Conservation (phyloP, 2,888 invertebrate species). For the Pachymerium ferrugineum region DNA sequence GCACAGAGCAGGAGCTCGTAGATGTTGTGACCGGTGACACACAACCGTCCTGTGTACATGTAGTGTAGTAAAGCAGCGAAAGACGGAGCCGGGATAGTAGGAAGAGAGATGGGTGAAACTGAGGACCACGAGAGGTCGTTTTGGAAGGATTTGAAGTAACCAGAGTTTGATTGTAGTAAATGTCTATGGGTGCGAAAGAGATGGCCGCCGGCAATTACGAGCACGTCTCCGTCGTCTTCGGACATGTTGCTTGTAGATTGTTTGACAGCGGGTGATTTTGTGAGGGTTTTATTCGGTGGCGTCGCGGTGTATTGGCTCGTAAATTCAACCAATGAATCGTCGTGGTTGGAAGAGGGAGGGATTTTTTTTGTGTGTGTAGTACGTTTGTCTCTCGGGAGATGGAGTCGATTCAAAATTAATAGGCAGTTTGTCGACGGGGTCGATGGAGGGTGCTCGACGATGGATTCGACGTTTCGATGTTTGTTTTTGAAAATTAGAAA, state of each 20-base stretch:
- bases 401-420: slow-evolving; percentile 28
- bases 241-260: no score
- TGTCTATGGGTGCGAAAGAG: slow-evolving; percentile 61
- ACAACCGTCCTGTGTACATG: slow-evolving; percentile 69
- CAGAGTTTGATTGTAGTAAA: slow-evolving; percentile 63
- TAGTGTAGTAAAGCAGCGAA: slow-evolving; percentile 65
- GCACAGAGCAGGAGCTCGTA: slow-evolving; percentile 60
- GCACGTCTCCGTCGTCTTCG: slow-evolving; percentile 50
- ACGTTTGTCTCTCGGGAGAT: slow-evolving; percentile 17
- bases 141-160: slow-evolving; percentile 53
- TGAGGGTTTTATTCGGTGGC: not conserved
- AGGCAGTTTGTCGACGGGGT: not conserved
- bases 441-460: not conserved
- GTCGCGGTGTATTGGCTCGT: not conserved
- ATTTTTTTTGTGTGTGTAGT: no score
- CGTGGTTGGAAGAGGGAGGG: not conserved
- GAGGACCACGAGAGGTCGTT: not conserved
- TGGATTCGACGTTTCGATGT: slow-evolving; percentile 3
- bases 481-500: slow-evolving; percentile 33
- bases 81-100: slow-evolving; percentile 44
- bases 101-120: slow-evolving; percentile 38
- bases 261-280: no score
- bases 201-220: slow-evolving; percentile 56
- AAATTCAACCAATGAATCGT: slow-evolving; percentile 15
- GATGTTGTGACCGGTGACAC: slow-evolving; percentile 63